Evolutionary conservation across 2,797 vertebrate species (phyloP).

Genomic region (Galaxias olidus): DNA sequence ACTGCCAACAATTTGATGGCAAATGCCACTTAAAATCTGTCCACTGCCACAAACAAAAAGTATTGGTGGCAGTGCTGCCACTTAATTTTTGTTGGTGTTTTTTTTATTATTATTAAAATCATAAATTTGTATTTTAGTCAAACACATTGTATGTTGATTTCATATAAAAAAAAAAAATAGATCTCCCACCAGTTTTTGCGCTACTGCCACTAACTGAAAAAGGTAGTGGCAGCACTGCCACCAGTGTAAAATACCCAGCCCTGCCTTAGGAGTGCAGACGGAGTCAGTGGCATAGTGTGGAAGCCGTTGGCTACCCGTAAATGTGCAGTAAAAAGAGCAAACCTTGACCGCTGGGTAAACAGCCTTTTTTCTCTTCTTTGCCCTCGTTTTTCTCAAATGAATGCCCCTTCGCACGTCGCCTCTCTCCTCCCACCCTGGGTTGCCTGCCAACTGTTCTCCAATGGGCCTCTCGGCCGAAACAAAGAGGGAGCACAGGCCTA

Average conservation of each 20-base stretch:
- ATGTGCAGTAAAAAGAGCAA: slow-evolving; percentile 19
- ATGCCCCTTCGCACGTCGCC: not conserved
- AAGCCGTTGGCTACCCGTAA: not conserved
- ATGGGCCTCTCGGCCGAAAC: slow-evolving; percentile 44
- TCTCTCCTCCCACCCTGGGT: slow-evolving; percentile 12
- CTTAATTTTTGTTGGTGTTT: too few relatives aligned
- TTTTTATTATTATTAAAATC: too few relatives aligned
- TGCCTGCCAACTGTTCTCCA: slow-evolving; percentile 38
- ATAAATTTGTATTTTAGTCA: too few relatives aligned
- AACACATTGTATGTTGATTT: too few relatives aligned
- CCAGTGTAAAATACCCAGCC: not conserved
- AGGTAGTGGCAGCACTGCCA: too few relatives aligned
- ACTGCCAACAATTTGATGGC: too few relatives aligned
- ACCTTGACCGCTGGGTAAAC: slow-evolving; percentile 34
- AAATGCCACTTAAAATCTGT: too few relatives aligned
- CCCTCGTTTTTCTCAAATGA: slow-evolving; percentile 24
- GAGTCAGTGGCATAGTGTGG: not conserved
- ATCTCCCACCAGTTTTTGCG: too few relatives aligned
- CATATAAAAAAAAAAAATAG: too few relatives aligned
- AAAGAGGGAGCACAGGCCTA: slow-evolving; percentile 42
- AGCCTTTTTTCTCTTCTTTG: slow-evolving; percentile 3
- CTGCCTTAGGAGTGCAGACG: not conserved
- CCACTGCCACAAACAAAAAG: too few relatives aligned
- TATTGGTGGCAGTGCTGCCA: too few relatives aligned
- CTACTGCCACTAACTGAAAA: too few relatives aligned